These are phyloP conservation scores for Odontamblyopus lacepedii DNA, from an alignment of 2,797 vertebrate species.

Conservation along the genomic window DNA sequence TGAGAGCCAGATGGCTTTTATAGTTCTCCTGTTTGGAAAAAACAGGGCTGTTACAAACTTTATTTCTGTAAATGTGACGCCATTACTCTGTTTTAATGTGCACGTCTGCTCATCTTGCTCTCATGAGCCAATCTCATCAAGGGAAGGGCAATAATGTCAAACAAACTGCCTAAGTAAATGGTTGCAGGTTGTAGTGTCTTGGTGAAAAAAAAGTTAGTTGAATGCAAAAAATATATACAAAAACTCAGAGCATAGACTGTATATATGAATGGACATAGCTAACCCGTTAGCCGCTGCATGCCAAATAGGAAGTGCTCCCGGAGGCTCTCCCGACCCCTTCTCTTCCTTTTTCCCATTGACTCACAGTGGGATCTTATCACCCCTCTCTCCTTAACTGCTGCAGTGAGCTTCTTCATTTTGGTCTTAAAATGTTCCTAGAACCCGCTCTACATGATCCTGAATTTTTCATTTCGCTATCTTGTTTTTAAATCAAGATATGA, in stretches of 20 bases:
- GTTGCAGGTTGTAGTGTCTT: constrained; percentile 55
- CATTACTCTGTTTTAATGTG: constrained; percentile 72
- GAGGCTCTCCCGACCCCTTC: no score
- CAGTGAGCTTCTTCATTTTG: no score
- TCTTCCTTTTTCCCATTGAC: no score
- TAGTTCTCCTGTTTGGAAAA: constrained; percentile 63
- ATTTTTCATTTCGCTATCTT: no score
- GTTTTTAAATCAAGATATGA: no score
- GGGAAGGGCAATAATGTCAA: constrained; percentile 73
- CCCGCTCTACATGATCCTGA: no score
- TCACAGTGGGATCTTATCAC: no score
- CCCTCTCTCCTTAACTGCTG: no score
- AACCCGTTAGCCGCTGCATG: no score
- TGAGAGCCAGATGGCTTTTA: constrained; percentile 67
- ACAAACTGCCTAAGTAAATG: constrained; percentile 72
- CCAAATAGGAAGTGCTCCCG: no score
- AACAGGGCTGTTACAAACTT: constrained; percentile 65
- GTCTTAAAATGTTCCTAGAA: no score
- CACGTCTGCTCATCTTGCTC: constrained; percentile 60
- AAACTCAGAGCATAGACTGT: constrained; percentile 35
- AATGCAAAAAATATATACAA: constrained; percentile 65
- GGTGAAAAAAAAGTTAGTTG: constrained; percentile 72
- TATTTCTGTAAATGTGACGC: constrained; percentile 68
- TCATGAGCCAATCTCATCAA: constrained; percentile 57
- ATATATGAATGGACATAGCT: no score